Base-by-base conservation (phyloP, 2,888 invertebrate species). In the Philonicus albiceps region DNA sequence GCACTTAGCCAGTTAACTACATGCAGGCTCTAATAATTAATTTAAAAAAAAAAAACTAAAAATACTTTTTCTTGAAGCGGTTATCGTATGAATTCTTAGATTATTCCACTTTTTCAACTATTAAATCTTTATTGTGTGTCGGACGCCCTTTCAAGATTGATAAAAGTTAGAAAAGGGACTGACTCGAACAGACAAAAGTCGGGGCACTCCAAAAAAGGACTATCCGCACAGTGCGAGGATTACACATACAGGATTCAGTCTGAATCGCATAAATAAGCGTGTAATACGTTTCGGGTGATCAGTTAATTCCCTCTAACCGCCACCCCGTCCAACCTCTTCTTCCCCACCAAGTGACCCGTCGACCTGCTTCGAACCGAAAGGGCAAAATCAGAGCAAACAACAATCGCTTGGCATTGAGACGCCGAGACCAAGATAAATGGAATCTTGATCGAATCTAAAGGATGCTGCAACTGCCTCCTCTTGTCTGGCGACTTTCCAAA, bases 371-470 rank as follows among this genome's bases (percentile, higher is more conserved):
- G 22, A 11, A 53, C 7, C 27, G 40, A 80, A 43, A 53, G 80
- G 53, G 53, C 27, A 7, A 49, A 80, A 80, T 30, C 43, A 30
- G 80, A 49, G 53, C 80, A 53, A 22, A 76, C 40, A 22, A 76
- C 40, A 43, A 40, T 34, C 40, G 1, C 27, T n/a, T 19, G 34
- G 30, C 34, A 19, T 37, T 19, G 43, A 78, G 27, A 40, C 7
- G 19, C 43, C 19, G 16, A 55, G 19, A n/a, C 81, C 53, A 72
- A 83, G 83, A 83, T 83, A 83, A 83, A 83, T 83, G 53, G 64
- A 83, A 64, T 83, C 83, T 64, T 83, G 72, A 83, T 83, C 83
- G 37, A 27, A 30, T 30, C 83, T 72, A 22, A 72, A 64, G 19
- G 83, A 83, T 83, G 22, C 19, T 64, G 83, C 83, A 64, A 64